A percentile compares a stretch with the other conserved stretches of the same genome.
Evolutionary conservation across 30 jellyfish, hydroid and myxozoan species (phyloP).

Genomic region (Nemopilema nomurai): DNA sequence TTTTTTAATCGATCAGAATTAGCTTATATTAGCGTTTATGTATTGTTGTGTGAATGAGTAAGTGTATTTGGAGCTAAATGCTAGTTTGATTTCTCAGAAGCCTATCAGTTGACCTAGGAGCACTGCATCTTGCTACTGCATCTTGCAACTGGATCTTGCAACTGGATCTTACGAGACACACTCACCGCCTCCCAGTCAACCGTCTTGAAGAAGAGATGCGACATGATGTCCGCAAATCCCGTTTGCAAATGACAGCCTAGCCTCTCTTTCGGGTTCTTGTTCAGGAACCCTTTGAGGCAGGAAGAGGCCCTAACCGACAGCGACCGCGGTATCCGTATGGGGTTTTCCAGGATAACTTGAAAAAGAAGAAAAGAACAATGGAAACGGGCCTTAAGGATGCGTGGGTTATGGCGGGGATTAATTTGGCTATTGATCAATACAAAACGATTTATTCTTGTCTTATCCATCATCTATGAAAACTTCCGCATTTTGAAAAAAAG

Average conservation of each 20-base stretch:
- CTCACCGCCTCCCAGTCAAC: constrained; percentile 99
- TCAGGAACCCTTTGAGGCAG: constrained; percentile 89
- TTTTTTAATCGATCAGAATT: too few relatives aligned
- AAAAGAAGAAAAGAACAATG: not conserved
- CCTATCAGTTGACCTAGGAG: not conserved
- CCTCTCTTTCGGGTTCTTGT: constrained; percentile 97
- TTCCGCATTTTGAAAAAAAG: too few relatives aligned
- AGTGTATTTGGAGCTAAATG: too few relatives aligned
- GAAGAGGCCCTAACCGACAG: constrained; percentile 98
- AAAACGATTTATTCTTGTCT: too few relatives aligned
- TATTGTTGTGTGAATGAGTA: too few relatives aligned
- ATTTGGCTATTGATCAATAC: too few relatives aligned
- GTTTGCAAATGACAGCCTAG: constrained; percentile 98
- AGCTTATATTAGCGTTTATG: too few relatives aligned
- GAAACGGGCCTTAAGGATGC: too few relatives aligned
- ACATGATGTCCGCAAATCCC: constrained; percentile 93
- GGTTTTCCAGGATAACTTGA: constrained; percentile 95
- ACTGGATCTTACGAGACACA: not conserved
- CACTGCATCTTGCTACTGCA: not conserved
- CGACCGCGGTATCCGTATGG: constrained; percentile 97
- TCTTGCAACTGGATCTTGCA: not conserved
- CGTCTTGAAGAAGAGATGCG: constrained; percentile 90
- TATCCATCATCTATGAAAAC: too few relatives aligned
- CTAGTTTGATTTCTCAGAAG: too few relatives aligned
- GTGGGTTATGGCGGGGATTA: too few relatives aligned